These are phyloP conservation scores for human DNA, from an alignment of 2,113 vertebrate species.

Conservation along the genomic window DNA sequence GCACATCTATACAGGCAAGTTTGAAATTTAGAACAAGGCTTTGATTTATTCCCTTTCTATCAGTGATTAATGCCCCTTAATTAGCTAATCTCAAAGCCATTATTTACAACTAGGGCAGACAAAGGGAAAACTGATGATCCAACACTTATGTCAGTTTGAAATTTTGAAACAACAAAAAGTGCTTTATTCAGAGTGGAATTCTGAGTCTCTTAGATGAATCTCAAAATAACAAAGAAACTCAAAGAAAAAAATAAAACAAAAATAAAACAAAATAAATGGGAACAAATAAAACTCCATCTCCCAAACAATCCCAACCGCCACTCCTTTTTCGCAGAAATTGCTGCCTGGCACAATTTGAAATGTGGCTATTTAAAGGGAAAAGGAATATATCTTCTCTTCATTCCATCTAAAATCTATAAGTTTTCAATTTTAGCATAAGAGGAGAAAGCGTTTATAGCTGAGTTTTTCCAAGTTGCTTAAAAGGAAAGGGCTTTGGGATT, in stretches of 20 bases:
- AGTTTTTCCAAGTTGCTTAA: neutral
- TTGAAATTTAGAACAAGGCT: conserved; percentile 80
- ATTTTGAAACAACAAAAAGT: conserved; percentile 78
- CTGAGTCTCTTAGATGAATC: neutral
- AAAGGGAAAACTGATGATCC: conserved; percentile 84
- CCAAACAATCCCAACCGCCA: neutral
- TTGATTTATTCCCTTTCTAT: conserved; percentile 89
- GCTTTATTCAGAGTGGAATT: conserved; percentile 58
- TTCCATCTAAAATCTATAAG: neutral
- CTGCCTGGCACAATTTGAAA: neutral
- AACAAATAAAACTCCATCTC: neutral
- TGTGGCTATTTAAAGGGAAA: neutral
- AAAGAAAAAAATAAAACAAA: neutral
- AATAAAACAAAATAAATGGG: conserved; percentile 49
- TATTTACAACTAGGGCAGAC: conserved; percentile 86
- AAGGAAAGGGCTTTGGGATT: neutral
- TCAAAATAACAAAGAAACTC: conserved; percentile 63
- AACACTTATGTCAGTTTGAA: conserved; percentile 81
- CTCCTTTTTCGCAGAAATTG: neutral
- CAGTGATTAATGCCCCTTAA: conserved; percentile 90
- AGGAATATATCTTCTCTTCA: neutral
- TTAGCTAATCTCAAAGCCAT: conserved; percentile 90
- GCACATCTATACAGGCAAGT: conserved; percentile 76
- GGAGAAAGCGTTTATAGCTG: neutral
- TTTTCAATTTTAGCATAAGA: neutral